These are phyloP conservation scores for Coleophora flavipennella DNA, from an alignment of 2,888 invertebrate genomes.

Conservation along the genomic window DNA sequence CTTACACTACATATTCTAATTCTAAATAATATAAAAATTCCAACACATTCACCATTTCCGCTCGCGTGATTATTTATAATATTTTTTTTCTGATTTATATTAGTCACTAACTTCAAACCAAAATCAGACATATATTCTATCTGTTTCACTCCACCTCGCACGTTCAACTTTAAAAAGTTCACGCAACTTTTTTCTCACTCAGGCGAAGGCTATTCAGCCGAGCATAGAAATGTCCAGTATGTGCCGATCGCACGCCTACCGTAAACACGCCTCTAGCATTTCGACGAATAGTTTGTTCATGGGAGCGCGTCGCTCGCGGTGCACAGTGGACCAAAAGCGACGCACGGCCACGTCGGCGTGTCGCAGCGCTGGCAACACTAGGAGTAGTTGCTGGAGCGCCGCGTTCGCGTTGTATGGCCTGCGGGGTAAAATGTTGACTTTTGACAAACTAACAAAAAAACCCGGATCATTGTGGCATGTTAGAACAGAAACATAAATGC, in stretches of 20 bases:
- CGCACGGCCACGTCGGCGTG: slow-evolving; percentile 92
- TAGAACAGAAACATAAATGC: too few species aligned
- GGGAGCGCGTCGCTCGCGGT: slow-evolving; percentile 88
- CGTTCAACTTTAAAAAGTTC: not conserved
- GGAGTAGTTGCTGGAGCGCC: slow-evolving; percentile 88
- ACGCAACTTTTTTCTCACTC: not conserved
- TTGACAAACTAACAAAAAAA: too few species aligned
- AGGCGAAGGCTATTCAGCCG: not conserved
- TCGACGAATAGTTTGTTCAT: slow-evolving; percentile 98
- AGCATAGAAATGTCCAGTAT: not conserved
- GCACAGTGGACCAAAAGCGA: slow-evolving; percentile 91
- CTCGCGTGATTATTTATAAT: not conserved
- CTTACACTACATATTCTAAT: slow-evolving; percentile 1
- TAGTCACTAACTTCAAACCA: slow-evolving; percentile 4
- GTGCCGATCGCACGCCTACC: slow-evolving; percentile 44
- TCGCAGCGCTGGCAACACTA: slow-evolving; percentile 89
- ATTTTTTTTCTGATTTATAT: too few species aligned
- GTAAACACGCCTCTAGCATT: slow-evolving; percentile 89
- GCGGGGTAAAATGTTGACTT: slow-evolving; percentile 7
- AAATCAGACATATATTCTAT: slow-evolving; percentile 13
- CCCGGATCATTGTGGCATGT: too few species aligned
- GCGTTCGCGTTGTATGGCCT: slow-evolving; percentile 81
- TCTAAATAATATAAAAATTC: slow-evolving; percentile 8
- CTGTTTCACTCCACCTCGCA: not conserved
- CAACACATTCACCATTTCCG: slow-evolving; percentile 10